A percentile compares a stretch with the other conserved stretches of the same genome.
Conservation (phyloP, 2,113 vertebrate genomes). For the Trogon melanurus region DNA sequence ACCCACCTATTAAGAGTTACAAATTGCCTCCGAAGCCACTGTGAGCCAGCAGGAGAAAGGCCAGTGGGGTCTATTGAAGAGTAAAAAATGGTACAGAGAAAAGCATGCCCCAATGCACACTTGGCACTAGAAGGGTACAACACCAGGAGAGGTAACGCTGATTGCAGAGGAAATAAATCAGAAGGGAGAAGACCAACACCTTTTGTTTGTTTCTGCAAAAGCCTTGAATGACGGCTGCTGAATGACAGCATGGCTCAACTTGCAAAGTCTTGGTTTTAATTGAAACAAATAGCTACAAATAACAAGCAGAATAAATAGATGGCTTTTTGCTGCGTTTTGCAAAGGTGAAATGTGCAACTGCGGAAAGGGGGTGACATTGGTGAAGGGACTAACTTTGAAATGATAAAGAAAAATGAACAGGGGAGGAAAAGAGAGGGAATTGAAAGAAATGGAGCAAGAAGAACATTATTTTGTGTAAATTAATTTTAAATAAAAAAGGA, state of each 20-base stretch:
- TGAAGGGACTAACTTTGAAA: constrained; percentile 42
- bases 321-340: not conserved
- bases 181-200: not conserved
- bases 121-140: not conserved
- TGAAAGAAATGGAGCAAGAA: constrained; percentile 75
- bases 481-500: constrained; percentile 77
- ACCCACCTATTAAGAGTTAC: not conserved
- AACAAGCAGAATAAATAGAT: constrained; percentile 11
- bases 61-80: not conserved
- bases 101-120: not conserved
- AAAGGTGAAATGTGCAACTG: constrained; percentile 39
- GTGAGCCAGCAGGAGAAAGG: not conserved
- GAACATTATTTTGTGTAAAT: constrained; percentile 76
- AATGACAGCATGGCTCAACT: not conserved
- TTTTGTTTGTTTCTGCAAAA: not conserved
- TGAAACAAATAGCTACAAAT: constrained; percentile 4
- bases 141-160: not conserved
- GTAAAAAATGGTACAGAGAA: not conserved
- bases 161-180: not conserved
- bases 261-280: constrained; percentile 2
- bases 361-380: constrained; percentile 51
- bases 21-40: not conserved
- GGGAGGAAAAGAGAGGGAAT: constrained; percentile 56
- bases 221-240: not conserved
- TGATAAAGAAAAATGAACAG: constrained; percentile 67